Conservation (phyloP, 2,888 invertebrate genomes). For the Heteropelma amictum region DNA sequence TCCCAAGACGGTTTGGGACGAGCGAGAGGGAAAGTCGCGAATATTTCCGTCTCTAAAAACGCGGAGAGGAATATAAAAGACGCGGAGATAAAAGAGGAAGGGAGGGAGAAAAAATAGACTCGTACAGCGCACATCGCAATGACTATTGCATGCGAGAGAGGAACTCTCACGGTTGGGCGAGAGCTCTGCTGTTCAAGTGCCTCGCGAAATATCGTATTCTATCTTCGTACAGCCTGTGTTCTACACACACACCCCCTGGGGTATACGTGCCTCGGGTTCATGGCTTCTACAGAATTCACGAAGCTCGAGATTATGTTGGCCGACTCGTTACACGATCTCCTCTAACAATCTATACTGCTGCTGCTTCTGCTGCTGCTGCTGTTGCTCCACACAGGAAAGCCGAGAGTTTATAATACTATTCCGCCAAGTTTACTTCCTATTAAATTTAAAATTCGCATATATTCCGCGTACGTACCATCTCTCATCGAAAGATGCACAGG, state of each 20-base stretch:
- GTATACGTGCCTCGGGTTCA: constrained; percentile 46
- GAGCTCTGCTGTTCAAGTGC: constrained; percentile 35
- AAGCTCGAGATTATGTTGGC: constrained; percentile 59
- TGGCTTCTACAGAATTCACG: constrained; percentile 63
- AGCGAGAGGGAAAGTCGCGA: no score
- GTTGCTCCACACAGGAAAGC: constrained; percentile 25
- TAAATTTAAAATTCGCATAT: constrained; percentile 42
- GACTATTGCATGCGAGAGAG: constrained; percentile 37
- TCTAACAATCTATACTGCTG: constrained; percentile 50
- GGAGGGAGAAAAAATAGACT: constrained; percentile 31
- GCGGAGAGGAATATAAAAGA: neutral
- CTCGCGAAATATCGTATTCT: constrained; percentile 67
- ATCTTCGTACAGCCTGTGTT: constrained; percentile 59
- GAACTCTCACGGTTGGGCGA: constrained; percentile 19
- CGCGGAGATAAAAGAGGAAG: neutral
- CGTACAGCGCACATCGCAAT: constrained; percentile 16
- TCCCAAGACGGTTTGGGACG: no score
- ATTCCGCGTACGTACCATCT: constrained; percentile 1
- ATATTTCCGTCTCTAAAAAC: no score
- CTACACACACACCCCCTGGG: constrained; percentile 34
- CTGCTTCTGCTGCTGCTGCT: constrained; percentile 23
- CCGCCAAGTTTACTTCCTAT: constrained; percentile 36
- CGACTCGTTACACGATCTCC: constrained; percentile 54
- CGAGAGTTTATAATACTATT: constrained; percentile 45
- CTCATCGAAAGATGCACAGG: neutral